These are phyloP conservation scores for Novumbra hubbsi DNA, from an alignment of 2,797 vertebrate genomes.

Conservation along the genomic window DNA sequence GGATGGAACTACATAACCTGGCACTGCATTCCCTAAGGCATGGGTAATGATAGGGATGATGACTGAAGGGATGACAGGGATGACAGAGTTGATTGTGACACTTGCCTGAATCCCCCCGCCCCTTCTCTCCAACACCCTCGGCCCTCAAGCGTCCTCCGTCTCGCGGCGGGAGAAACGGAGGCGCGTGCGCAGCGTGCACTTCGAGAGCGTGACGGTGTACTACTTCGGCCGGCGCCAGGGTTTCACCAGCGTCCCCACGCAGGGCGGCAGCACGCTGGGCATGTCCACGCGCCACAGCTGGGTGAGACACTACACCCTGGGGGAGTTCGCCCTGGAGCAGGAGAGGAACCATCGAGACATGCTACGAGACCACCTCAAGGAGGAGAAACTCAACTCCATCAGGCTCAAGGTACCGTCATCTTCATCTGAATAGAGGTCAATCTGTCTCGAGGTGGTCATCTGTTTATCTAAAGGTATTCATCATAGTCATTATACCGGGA, in stretches of 20 bases:
- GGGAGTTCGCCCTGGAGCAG: constrained; percentile 91
- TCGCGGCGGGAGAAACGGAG: constrained; percentile 85
- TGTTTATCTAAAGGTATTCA: neutral
- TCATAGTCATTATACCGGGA: too few species aligned
- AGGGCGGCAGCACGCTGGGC: constrained; percentile 90
- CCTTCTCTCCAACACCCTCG: neutral
- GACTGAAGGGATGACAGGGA: neutral
- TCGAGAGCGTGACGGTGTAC: constrained; percentile 92
- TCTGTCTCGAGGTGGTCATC: neutral
- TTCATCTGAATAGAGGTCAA: neutral
- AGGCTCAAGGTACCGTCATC: constrained; percentile 81
- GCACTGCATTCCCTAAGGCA: neutral
- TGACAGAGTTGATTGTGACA: neutral
- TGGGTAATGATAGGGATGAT: neutral
- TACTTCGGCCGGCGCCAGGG: constrained; percentile 92
- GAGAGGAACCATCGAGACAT: constrained; percentile 86
- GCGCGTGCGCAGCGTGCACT: constrained; percentile 87
- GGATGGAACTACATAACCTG: neutral
- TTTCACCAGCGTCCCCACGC: constrained; percentile 93
- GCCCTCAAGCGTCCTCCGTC: constrained; percentile 80
- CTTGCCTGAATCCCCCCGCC: neutral
- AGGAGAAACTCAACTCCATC: constrained; percentile 89
- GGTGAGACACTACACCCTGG: constrained; percentile 83
- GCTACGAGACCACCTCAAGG: constrained; percentile 88
- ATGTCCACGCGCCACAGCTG: constrained; percentile 91